Base-by-base conservation (phyloP, 2,888 invertebrate species). In the Matsumyia berberina region DNA sequence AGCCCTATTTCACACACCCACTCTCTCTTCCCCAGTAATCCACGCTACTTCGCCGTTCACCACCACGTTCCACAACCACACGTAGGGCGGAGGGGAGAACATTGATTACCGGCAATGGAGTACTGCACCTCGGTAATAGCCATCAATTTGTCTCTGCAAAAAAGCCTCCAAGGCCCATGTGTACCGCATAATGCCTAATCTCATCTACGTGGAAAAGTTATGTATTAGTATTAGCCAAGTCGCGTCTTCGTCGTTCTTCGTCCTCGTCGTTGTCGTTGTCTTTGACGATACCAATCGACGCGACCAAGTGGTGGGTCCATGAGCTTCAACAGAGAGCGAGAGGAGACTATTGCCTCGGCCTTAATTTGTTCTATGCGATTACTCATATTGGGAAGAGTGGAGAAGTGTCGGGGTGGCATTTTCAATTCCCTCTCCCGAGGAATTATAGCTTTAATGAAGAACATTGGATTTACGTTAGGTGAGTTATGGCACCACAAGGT, bases 1-100 rank as follows among this genome's bases (percentile, higher is more conserved):
- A 83, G 83, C 78, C 78, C 83, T 78, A 83, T 78, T 83, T 83
- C 83, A 83, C 78, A 83, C 83, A 83, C 83, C 78, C 78, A 83
- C 78, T 83, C 64, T 74, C 17, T 24, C 39, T 17, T 11, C 35
- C 37, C 37, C 57, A 66, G 35, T 66, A 70, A 60, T 66, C 31
- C 39, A 24, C 35, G n/a, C 15, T 72, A 53, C 60, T 53, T 31
- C 58, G 62, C 19, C 29, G 57, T 37, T 70, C 58, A 58, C n/a
- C 73, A 66, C 66, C 64, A 66, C 51, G 57, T 58, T 82, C 51
- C 44, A 60, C 35, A 64, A 76, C 51, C 44, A 60, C 35, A 64
- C 60, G 67, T 57, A 69, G 29, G 5, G 37, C 17, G 49, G 42
- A 39, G 44, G 67, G 17, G 24, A 33, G 9, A 53, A 46, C 78